Percentiles rank a stretch among this genome's conserved stretches.
Evolutionary conservation across 2,888 invertebrate species (phyloP).

Genomic region (Agrotis clavis): DNA sequence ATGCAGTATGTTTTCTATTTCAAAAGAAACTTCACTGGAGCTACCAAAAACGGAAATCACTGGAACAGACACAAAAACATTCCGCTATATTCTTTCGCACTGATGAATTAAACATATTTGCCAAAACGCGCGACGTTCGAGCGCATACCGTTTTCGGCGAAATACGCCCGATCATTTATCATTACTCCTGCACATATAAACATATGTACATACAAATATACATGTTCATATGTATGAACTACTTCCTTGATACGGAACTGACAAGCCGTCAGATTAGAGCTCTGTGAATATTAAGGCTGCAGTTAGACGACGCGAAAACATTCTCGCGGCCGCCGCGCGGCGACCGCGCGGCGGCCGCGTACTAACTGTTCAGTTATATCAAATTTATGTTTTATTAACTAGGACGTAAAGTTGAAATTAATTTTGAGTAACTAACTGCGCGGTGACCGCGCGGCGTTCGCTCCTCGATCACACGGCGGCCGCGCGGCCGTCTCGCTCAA

Average conservation of each 20-base stretch:
- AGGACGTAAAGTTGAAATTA: too few species aligned
- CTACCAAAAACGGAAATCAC: slow-evolving; percentile 29
- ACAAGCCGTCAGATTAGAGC: slow-evolving; percentile 72
- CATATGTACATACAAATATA: slow-evolving; percentile 5
- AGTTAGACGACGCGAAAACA: too few species aligned
- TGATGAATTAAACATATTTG: slow-evolving; percentile 87
- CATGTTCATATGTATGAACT: slow-evolving; percentile 37
- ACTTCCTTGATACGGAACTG: slow-evolving; percentile 75
- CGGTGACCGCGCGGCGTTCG: too few species aligned
- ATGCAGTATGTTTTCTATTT: slow-evolving; percentile 28
- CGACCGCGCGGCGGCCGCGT: too few species aligned
- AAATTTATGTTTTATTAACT: too few species aligned
- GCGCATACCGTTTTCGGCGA: slow-evolving; percentile 78
- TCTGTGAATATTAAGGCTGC: slow-evolving; percentile 50
- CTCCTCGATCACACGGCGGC: too few species aligned
- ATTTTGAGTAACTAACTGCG: too few species aligned
- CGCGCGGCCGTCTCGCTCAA: too few species aligned
- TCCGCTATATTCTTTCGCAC: slow-evolving; percentile 77
- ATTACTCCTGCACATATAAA: slow-evolving; percentile 64
- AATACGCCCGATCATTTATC: slow-evolving; percentile 74
- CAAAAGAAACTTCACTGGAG: slow-evolving; percentile 14
- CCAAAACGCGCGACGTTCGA: slow-evolving; percentile 75
- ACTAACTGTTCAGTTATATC: too few species aligned
- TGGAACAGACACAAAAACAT: slow-evolving; percentile 57
- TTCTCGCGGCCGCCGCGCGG: too few species aligned